phyloP scores from a whole-genome alignment of 2,888 invertebrate species.

The Eupithecia subfuscata region DNA sequence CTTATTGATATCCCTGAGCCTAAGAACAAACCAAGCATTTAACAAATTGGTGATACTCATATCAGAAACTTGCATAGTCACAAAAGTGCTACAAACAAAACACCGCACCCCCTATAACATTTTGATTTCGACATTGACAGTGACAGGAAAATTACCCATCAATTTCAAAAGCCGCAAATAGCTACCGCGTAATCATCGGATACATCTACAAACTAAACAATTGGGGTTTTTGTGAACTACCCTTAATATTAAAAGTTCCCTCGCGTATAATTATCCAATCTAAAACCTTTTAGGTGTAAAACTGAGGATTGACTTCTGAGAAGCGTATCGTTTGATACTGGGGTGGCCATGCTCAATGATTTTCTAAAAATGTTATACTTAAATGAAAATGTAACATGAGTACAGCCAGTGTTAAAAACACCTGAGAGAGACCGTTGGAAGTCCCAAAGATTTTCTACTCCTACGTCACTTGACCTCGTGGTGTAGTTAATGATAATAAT shows the following conservation, averaged over 20 bases:
- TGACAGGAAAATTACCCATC: slow-evolving; percentile 70
- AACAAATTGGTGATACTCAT: background rate
- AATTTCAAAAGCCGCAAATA: slow-evolving; percentile 52
- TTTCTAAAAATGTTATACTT: background rate
- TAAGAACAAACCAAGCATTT: background rate
- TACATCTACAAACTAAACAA: slow-evolving; percentile 66
- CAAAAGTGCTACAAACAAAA: slow-evolving; percentile 42
- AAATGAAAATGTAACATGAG: background rate
- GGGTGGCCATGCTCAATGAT: slow-evolving; percentile 39
- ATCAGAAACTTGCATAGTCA: slow-evolving; percentile 35
- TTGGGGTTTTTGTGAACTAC: slow-evolving; percentile 53
- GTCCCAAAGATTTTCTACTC: too few species aligned
- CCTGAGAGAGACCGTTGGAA: too few species aligned
- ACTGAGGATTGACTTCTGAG: slow-evolving; percentile 75
- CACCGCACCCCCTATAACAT: slow-evolving; percentile 21
- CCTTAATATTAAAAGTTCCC: slow-evolving; percentile 58
- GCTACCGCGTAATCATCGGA: slow-evolving; percentile 75
- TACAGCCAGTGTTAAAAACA: background rate
- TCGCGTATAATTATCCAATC: slow-evolving; percentile 82
- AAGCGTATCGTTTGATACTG: slow-evolving; percentile 60
- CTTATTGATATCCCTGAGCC: background rate
- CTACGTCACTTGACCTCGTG: too few species aligned
- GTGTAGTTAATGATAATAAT: too few species aligned
- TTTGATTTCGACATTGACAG: slow-evolving; percentile 31
- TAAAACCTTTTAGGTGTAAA: slow-evolving; percentile 81